These are phyloP conservation scores for Rugalucina vietnamica DNA, from an alignment of 2,888 invertebrate species.

Conservation along the genomic window DNA sequence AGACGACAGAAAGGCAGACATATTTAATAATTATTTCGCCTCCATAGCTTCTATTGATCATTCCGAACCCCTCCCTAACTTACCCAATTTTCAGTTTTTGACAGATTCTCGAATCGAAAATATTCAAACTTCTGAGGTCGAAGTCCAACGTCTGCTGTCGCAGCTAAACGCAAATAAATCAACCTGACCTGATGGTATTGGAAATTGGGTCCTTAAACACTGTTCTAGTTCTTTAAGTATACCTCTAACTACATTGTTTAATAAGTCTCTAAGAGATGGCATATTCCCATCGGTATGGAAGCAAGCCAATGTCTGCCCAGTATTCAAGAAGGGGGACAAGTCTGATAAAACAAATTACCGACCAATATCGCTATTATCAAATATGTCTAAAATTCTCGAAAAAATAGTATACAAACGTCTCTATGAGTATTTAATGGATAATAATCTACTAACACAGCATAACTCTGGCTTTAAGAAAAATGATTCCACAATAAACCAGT, in stretches of 20 bases:
- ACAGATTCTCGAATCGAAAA: neutral
- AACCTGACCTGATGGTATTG: neutral
- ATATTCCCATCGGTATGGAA: slow-evolving; percentile 27
- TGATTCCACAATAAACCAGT: neutral
- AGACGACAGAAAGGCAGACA: neutral
- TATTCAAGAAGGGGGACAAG: slow-evolving; percentile 20
- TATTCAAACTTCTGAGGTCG: neutral
- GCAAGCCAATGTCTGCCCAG: slow-evolving; percentile 26
- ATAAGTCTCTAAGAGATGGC: slow-evolving; percentile 8
- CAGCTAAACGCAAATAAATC: neutral
- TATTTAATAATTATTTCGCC: neutral
- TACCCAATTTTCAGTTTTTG: neutral
- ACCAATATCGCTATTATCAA: neutral
- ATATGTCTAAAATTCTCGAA: neutral
- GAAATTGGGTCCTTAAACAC: neutral
- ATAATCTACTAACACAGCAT: neutral
- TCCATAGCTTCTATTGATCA: neutral
- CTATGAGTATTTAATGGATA: neutral
- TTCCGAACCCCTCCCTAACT: neutral
- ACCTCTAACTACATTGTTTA: slow-evolving; percentile 15
- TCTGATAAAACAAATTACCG: neutral
- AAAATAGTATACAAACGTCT: neutral
- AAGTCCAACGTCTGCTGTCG: neutral
- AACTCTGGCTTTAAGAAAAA: slow-evolving; percentile 3
- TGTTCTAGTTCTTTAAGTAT: neutral